Base-by-base conservation (phyloP, 2,888 invertebrate genomes). In the Beris chalybata region DNA sequence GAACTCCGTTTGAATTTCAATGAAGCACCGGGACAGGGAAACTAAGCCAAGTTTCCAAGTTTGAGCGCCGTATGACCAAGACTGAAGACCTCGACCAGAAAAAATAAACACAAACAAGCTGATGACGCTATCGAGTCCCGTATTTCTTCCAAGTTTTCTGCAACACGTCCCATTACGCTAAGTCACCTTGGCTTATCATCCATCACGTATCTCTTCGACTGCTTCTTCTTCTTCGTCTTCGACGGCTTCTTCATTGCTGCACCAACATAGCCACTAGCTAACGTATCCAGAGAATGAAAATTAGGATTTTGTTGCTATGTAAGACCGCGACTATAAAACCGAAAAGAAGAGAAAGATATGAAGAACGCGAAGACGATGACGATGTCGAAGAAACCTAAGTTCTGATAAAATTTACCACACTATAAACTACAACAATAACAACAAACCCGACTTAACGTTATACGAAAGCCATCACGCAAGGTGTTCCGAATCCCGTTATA, bases 401-500 rank as follows among this genome's bases (percentile, higher is more conserved):
- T 13, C 6, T 48, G 48, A n/a, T 48, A 48, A 15, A n/a, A 48
- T 11, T 2, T 6, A 15, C 11, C 6, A 48, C 7, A 48, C 5
- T 11, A 48, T 15, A 6, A 48, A n/a, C 3, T 50, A 38, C 32
- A 61, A 61, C 48, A 15, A 50, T 50, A 61, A 61, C 38, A 61
- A 52, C 61, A 61, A 61, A 32, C 38, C 38, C 13, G 38, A 61
- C 52, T 52, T 64, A 56, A 65, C 64, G 64, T 65, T 65, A 65
- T 65, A 56, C 56, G 54, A 64, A 53, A 43, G 64, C 56, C 55
- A 73, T 71, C 71, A 73, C 65, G 73, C 72, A 73, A 73, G 73
- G 73, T 73, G 73, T 73, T 72, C 71, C 71, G 70, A 68, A 68
- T 71, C 70, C 73, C 72, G 73, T 73, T 73, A 73, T 72, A 73